A percentile compares a stretch with the other conserved stretches of the same genome.
Evolutionary conservation across 1,140 invertebrate species (phyloP).

Genomic region (Akabosia matsudoensis): DNA sequence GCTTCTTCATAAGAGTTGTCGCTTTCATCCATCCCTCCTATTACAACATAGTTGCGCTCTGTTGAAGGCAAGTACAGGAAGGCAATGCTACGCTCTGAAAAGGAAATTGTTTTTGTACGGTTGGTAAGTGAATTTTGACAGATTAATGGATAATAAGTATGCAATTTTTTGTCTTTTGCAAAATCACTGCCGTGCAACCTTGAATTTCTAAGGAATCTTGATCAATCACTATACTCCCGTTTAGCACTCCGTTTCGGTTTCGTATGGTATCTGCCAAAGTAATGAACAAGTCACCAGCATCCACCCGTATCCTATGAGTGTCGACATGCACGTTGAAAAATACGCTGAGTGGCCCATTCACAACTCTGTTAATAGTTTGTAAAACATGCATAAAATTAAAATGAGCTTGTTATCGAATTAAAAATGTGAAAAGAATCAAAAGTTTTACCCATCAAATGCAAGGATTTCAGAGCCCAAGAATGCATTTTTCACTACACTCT

Average conservation of each 20-base stretch:
- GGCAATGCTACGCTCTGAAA: slow-evolving; percentile 44
- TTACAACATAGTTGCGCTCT: slow-evolving; percentile 39
- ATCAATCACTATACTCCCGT: slow-evolving; percentile 40
- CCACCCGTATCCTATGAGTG: slow-evolving; percentile 44
- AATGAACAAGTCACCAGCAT: slow-evolving; percentile 46
- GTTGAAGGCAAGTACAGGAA: slow-evolving; percentile 46
- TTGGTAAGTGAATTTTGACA: not conserved
- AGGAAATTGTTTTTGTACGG: not conserved
- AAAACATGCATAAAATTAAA: not conserved
- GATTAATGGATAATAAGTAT: not conserved
- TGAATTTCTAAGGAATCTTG: slow-evolving; percentile 46
- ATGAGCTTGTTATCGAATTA: not conserved
- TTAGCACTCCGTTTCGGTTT: slow-evolving; percentile 38
- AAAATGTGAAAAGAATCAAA: not conserved
- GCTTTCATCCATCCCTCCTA: not conserved
- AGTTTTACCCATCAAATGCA: slow-evolving; percentile 71
- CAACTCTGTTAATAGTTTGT: slow-evolving; percentile 25
- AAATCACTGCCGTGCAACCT: slow-evolving; percentile 26
- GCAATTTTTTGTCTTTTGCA: not conserved
- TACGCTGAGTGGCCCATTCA: slow-evolving; percentile 41
- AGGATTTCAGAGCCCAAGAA: slow-evolving; percentile 68
- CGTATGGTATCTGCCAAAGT: slow-evolving; percentile 42
- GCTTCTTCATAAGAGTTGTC: slow-evolving; percentile 1
- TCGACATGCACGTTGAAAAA: slow-evolving; percentile 46
- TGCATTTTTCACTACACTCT: slow-evolving; percentile 65